A percentile compares a stretch with the other conserved stretches of the same genome.
Conservation (phyloP, 2,797 vertebrate genomes). For the Spinus olivaceus region DNA sequence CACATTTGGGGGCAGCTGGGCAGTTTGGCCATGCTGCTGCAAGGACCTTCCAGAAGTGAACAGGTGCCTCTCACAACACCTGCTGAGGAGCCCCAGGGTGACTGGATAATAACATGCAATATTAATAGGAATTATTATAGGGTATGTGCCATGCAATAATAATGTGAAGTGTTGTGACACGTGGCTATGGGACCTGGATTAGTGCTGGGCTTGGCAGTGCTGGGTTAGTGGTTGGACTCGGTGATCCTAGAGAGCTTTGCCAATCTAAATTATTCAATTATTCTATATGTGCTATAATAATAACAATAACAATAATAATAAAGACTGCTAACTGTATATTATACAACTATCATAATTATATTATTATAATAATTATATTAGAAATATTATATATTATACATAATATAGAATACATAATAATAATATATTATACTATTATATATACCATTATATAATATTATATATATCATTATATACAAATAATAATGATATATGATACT, state of each 20-base stretch:
- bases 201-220: background rate
- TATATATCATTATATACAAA: no score
- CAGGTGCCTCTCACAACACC: accelerated
- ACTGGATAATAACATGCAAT: background rate
- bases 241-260: background rate
- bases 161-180: accelerated
- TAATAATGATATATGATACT: no score
- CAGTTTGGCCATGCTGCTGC: background rate
- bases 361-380: no score
- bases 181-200: background rate
- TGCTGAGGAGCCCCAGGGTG: background rate
- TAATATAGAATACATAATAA: no score
- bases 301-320: no score
- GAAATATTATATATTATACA: no score
- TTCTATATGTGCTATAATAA: accelerated
- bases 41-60: background rate
- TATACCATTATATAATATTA: no score
- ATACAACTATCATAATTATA: background rate
- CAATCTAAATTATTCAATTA: background rate
- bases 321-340: no score
- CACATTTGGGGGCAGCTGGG: no score
- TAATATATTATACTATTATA: no score
- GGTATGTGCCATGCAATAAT: accelerated
- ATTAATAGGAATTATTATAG: background rate
- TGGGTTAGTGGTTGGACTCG: background rate